These are phyloP conservation scores for Ennomos fuscantarius DNA, from an alignment of 2,888 invertebrate genomes.

Conservation along the genomic window DNA sequence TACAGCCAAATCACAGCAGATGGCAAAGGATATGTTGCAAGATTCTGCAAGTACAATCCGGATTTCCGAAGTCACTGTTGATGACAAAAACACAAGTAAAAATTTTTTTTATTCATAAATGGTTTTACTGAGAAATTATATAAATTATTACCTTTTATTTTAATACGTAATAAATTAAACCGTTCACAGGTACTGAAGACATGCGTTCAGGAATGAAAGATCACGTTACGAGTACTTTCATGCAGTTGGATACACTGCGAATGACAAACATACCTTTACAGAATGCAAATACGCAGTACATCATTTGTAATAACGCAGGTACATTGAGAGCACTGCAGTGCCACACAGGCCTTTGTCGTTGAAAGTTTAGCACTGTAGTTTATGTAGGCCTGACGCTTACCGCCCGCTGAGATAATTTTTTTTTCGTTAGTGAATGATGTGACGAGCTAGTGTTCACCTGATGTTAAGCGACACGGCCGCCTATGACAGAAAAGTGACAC, in stretches of 20 bases:
- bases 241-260: conserved; percentile 12
- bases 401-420: neutral
- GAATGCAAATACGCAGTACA: conserved; percentile 23
- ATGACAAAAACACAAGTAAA: conserved; percentile 37
- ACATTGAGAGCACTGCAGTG: no score
- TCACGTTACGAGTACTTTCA: conserved; percentile 30
- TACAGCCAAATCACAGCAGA: conserved; percentile 2
- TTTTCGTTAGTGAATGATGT: neutral
- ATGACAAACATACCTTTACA: conserved; percentile 11
- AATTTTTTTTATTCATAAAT: neutral
- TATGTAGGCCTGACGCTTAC: no score
- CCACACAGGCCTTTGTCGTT: no score
- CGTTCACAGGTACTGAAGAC: conserved; percentile 11
- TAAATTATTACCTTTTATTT: no score
- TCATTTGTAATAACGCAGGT: conserved; percentile 34
- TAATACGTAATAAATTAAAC: no score
- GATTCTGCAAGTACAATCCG: conserved; percentile 24
- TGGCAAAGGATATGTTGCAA: conserved; percentile 16
- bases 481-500: no score
- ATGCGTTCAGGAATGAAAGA: conserved; percentile 12
- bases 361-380: no score
- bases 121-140: no score
- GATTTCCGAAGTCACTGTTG: conserved; percentile 22
- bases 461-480: no score
- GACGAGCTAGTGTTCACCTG: no score